Percentiles rank a stretch among this genome's conserved stretches.
phyloP scores from a whole-genome alignment of 2,888 invertebrate species.

The Parelbella ahira region DNA sequence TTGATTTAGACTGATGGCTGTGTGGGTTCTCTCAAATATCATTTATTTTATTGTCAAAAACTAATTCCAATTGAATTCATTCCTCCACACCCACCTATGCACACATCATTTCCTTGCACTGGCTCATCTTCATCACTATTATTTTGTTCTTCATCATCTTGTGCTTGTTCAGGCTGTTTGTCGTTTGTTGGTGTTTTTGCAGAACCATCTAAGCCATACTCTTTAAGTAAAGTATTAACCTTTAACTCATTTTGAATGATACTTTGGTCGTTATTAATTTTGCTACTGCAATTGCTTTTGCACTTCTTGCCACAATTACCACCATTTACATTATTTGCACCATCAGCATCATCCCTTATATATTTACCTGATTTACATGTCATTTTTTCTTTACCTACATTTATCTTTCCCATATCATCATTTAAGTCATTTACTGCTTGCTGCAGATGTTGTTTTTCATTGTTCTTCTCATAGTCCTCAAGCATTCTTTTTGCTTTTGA shows the following conservation, averaged over 20 bases:
- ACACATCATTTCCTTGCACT: too few relatives aligned
- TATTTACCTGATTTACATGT: conserved; percentile 10
- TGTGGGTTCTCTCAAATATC: too few relatives aligned
- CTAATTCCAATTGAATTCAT: conserved; percentile 52
- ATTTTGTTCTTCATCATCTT: conserved; percentile 1
- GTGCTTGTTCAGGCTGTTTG: too few relatives aligned
- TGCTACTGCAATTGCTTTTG: conserved; percentile 28
- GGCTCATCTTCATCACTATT: conserved; percentile 45
- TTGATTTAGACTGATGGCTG: too few relatives aligned
- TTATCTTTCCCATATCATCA: conserved; percentile 34
- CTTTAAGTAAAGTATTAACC: conserved; percentile 28
- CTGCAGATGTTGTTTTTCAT: conserved; percentile 35
- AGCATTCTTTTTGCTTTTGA: conserved; percentile 87
- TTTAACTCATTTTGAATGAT: conserved; percentile 29
- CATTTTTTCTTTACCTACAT: conserved; percentile 31
- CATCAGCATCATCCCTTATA: too few relatives aligned
- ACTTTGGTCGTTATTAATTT: conserved; percentile 24
- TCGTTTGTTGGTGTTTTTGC: conserved; percentile 1
- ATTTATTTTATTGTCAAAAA: too few relatives aligned
- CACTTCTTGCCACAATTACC: conserved; percentile 27
- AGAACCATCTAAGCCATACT: conserved; percentile 29
- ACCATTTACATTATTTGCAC: conserved; percentile 2
- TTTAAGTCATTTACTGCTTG: conserved; percentile 48
- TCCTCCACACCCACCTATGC: conserved; percentile 56
- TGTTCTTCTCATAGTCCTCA: conserved; percentile 70